Conservation (phyloP, 2,113 vertebrate genomes). For the Phalacrocorax aristotelis region DNA sequence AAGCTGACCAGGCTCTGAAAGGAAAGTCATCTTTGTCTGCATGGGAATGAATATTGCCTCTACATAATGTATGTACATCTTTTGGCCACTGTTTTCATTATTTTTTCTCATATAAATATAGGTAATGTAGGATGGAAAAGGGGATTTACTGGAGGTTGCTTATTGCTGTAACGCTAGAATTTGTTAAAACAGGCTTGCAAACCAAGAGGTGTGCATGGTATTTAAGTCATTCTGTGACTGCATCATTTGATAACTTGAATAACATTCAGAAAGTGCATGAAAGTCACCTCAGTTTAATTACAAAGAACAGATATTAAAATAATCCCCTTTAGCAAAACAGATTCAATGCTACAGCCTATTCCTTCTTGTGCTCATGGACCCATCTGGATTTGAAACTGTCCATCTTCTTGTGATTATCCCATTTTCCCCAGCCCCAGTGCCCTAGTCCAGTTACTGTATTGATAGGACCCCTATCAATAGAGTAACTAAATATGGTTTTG, state of each 20-base stretch:
- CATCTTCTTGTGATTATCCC: not conserved
- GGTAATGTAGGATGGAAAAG: not conserved
- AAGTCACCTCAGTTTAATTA: constrained; percentile 45
- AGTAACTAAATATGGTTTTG: not conserved
- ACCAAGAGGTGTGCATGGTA: not conserved
- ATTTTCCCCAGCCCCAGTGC: not conserved
- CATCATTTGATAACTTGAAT: not conserved
- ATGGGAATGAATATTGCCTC: not conserved
- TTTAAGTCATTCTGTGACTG: not conserved
- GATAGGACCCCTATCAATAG: not conserved
- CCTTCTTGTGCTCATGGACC: not conserved
- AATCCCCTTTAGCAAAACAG: not conserved
- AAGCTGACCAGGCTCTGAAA: not conserved
- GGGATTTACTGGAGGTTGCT: not conserved
- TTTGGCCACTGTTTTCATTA: not conserved
- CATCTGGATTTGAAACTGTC: not conserved
- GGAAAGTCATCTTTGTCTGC: not conserved
- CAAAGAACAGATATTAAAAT: constrained; percentile 39
- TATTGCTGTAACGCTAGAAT: not conserved
- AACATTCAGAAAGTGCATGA: not conserved
- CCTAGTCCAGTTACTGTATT: not conserved
- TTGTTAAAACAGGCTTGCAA: not conserved
- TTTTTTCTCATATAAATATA: not conserved
- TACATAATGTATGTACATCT: not conserved
- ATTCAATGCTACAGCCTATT: not conserved